Evolutionary conservation across 23 tunicate genomes (phyloP).

Genomic region (Phallusia fumigata): DNA sequence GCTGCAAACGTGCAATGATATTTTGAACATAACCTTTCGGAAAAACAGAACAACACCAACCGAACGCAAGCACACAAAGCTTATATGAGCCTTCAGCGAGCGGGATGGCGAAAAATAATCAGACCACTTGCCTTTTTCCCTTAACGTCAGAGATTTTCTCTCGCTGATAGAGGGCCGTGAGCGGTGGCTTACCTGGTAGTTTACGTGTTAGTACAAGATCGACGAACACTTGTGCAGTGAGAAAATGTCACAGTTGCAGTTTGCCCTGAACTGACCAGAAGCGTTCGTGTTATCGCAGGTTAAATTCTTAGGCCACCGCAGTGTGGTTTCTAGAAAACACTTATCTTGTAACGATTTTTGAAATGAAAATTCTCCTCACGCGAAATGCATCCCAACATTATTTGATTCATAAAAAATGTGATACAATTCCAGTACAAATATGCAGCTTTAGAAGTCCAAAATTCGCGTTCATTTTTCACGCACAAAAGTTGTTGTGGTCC

Average conservation of each 20-base stretch:
- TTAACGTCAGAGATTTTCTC: neutral
- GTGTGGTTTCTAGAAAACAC: too few species aligned
- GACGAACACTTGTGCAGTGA: neutral
- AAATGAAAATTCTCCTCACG: too few species aligned
- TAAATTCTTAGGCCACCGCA: too few species aligned
- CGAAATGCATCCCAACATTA: too few species aligned
- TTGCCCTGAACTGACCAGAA: neutral
- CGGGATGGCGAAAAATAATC: neutral
- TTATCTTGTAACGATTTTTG: too few species aligned
- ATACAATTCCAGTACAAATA: too few species aligned
- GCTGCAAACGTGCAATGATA: too few species aligned
- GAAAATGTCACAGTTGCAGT: constrained; percentile 7
- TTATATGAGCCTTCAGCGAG: neutral
- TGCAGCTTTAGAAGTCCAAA: too few species aligned
- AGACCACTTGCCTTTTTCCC: neutral
- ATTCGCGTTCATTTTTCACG: too few species aligned
- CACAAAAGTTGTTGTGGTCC: too few species aligned
- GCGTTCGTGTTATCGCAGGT: neutral
- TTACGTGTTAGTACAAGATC: neutral
- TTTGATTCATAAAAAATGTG: too few species aligned
- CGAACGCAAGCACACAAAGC: neutral
- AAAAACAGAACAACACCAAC: neutral
- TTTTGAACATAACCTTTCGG: too few species aligned
- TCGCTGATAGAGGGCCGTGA: neutral
- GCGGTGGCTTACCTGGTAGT: neutral